These are phyloP conservation scores for Macrostomum lignano DNA, from an alignment of 1,140 invertebrate species.

Conservation along the genomic window DNA sequence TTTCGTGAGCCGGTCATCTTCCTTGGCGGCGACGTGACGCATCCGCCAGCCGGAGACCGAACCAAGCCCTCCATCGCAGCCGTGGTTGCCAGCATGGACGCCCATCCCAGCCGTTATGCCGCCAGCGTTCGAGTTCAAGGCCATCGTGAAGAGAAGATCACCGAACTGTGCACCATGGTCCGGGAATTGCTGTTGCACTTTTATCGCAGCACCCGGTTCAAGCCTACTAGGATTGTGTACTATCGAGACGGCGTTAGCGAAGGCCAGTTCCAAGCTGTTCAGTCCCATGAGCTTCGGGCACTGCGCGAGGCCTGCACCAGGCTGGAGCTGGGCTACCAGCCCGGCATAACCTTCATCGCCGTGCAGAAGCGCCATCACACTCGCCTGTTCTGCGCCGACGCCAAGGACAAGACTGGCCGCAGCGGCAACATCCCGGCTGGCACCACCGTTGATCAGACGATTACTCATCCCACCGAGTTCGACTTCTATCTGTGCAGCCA, in stretches of 20 bases:
- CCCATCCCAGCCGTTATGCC: conserved; percentile 88
- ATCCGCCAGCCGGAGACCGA: conserved; percentile 91
- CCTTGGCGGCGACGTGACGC: conserved; percentile 91
- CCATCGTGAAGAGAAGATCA: conserved; percentile 77
- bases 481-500: conserved; percentile 99
- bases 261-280: conserved; percentile 41
- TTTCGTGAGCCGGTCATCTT: conserved; percentile 82
- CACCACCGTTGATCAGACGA: conserved; percentile 92
- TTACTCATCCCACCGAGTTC: conserved; percentile 97
- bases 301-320: conserved; percentile 94
- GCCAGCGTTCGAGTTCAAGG: conserved; percentile 93
- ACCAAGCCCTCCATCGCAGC: conserved; percentile 94
- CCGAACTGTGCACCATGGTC: conserved; percentile 93
- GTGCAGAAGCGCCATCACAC: conserved; percentile 96
- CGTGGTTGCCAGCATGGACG: conserved; percentile 86
- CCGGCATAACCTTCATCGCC: conserved; percentile 95
- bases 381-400: conserved; percentile 78
- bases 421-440: conserved; percentile 96
- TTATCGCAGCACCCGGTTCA: conserved; percentile 64
- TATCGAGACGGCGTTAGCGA: conserved; percentile 89
- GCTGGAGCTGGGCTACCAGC: conserved; percentile 81
- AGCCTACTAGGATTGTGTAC: conserved; percentile 75
- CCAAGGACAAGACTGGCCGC: conserved; percentile 85
- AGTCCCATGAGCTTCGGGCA: conserved; percentile 80
- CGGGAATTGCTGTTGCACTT: conserved; percentile 70